Conservation (phyloP, 1,140 invertebrate species). For the Drosophila ironensis region DNA sequence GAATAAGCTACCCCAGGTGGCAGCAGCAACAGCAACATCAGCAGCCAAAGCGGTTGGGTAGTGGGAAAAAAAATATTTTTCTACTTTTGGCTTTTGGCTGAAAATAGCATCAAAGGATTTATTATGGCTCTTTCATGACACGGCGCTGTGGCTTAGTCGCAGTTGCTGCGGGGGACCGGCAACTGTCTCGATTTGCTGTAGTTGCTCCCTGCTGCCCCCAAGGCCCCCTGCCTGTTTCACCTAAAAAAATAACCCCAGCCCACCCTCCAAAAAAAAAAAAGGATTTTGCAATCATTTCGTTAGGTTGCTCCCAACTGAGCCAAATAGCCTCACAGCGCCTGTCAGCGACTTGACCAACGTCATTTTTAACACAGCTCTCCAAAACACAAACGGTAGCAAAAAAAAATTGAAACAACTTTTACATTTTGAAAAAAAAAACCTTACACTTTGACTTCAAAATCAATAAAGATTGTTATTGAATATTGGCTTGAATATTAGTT, state of each 20-base stretch:
- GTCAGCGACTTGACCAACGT: conserved; percentile 57
- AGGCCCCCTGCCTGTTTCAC: background rate
- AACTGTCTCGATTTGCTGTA: conserved; percentile 44
- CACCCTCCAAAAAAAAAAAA: background rate
- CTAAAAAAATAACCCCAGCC: background rate
- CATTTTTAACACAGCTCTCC: conserved; percentile 42
- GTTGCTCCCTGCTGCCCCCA: conserved; percentile 14
- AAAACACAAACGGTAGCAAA: background rate
- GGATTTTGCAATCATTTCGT: conserved; percentile 24
- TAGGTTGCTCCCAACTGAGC: conserved; percentile 23
- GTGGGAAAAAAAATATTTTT: conserved; percentile 54
- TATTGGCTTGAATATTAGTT: too few relatives aligned
- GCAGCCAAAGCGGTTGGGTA: background rate
- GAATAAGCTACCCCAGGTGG: conserved; percentile 47
- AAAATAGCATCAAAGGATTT: conserved; percentile 78
- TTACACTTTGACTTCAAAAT: background rate
- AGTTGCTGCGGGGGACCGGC: conserved; percentile 3
- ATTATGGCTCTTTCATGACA: conserved; percentile 60
- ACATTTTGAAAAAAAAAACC: background rate
- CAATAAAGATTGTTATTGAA: background rate
- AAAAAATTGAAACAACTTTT: background rate
- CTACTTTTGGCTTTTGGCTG: conserved; percentile 74
- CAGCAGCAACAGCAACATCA: conserved; percentile 21
- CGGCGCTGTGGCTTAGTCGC: conserved; percentile 20
- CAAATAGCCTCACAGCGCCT: conserved; percentile 15